Evolutionary conservation across 1,140 invertebrate species (phyloP), one percentile per base, ranked within the genome.

Genomic region (Cryptotermes secundus): DNA sequence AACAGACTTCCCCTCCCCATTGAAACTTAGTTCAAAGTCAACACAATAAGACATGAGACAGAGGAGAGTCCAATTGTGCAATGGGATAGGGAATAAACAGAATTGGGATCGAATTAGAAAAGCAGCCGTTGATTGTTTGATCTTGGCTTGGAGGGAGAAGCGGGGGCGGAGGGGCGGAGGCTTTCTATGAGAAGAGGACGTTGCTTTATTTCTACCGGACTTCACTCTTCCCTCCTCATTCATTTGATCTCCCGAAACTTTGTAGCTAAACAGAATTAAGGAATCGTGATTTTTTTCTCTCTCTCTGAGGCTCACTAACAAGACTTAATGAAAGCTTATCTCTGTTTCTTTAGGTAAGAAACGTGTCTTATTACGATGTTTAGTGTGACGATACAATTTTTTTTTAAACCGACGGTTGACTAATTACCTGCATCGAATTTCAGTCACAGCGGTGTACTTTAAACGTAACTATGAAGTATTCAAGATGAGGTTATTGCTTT

Each of bases 11-110:
- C 59, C 59, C 59, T n/a, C 59, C n/a, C 26, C 26, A 72, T 72
- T 72, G 59, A 72, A 72, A 72, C 59, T 72, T 72, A 72, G 59
- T 72, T 72, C 59, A 72, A 72, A 72, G 59, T 72, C 59, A 72
- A 72, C 59, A 72, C 59, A 72, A 72, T 72, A 72, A 72, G 59
- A 72, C 59, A 31, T 72, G 14, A 72, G 59, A 72, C 31, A 72
- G 59, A 72, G 59, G 16, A 72, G 59, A 72, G 59, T 3, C 59
- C 59, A 72, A 72, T 72, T 72, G 59, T 72, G 59, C 59, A 72
- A 72, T 72, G 59, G 59, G 53, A 19, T 59, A 59, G 53, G 53
- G 26, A 59, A 59, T 59, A 59, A 59, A 59, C 53, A 59, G 53
- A 59, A 59, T 59, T n/a, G 53, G 53, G 59, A 72, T 72, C 59